Evolutionary conservation across 2,113 vertebrate genomes (phyloP).

Genomic region (Poeciliopsis turrubarensis): DNA sequence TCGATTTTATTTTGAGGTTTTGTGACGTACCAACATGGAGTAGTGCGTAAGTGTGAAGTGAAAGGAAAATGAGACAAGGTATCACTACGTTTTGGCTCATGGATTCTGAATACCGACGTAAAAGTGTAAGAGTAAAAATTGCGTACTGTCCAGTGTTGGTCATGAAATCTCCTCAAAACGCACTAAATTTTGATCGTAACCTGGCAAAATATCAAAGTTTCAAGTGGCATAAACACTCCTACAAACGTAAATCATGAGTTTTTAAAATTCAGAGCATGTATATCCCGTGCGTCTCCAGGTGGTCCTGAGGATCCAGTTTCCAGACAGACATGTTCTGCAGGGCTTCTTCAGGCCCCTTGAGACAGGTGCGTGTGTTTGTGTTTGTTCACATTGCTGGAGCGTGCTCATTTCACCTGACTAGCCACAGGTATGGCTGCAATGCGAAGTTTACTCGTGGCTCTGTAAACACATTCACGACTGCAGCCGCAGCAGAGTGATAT

Average conservation of each 20-base stretch:
- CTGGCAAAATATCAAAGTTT: not conserved
- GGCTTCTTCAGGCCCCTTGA: constrained; percentile 91
- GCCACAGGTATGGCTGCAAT: constrained; percentile 75
- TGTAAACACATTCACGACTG: constrained; percentile 58
- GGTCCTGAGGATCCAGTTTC: constrained; percentile 90
- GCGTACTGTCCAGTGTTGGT: not conserved
- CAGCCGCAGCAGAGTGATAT: constrained; percentile 63
- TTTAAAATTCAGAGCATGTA: not conserved
- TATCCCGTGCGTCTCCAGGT: constrained; percentile 78
- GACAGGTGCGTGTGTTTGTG: constrained; percentile 81
- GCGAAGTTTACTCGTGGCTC: constrained; percentile 58
- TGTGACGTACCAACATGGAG: not conserved
- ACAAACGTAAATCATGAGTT: not conserved
- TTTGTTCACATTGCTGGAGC: not conserved
- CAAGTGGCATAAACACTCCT: not conserved
- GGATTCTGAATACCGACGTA: too few relatives aligned
- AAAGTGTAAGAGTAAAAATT: too few relatives aligned
- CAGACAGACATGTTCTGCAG: constrained; percentile 91
- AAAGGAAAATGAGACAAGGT: not conserved
- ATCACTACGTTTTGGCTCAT: too few relatives aligned
- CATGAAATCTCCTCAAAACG: not conserved
- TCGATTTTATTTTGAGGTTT: not conserved
- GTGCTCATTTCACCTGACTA: constrained; percentile 62
- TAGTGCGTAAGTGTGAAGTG: not conserved
- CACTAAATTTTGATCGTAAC: not conserved